Conservation (phyloP, 2,797 vertebrate species). For the Hafferia zeledoni region DNA sequence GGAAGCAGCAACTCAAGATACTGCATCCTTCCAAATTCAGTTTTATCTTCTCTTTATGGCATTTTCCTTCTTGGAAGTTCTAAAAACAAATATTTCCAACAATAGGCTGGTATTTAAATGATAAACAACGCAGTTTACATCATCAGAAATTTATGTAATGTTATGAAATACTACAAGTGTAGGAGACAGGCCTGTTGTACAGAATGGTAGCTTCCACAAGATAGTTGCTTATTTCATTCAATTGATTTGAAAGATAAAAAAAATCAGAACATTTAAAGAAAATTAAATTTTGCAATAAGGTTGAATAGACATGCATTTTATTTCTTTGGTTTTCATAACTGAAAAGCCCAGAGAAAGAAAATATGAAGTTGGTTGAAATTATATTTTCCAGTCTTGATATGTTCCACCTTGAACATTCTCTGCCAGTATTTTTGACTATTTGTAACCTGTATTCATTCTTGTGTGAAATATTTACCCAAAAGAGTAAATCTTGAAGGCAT, state of each 20-base stretch:
- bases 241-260: background rate
- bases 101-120: background rate
- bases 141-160: fast-evolving
- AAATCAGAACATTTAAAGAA: background rate
- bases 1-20: background rate
- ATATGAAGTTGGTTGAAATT: background rate
- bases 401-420: background rate
- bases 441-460: background rate
- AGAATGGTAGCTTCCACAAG: background rate
- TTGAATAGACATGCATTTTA: background rate
- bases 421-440: background rate
- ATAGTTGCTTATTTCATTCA: background rate
- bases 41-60: background rate
- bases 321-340: background rate
- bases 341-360: background rate
- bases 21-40: background rate
- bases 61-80: background rate
- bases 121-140: background rate
- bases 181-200: background rate
- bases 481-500: background rate
- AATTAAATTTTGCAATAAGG: background rate
- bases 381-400: background rate
- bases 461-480: background rate
- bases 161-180: background rate
- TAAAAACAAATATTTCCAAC: background rate